These are phyloP conservation scores for Drosophila seguyi DNA, from an alignment of 1,140 invertebrate species.

Conservation along the genomic window DNA sequence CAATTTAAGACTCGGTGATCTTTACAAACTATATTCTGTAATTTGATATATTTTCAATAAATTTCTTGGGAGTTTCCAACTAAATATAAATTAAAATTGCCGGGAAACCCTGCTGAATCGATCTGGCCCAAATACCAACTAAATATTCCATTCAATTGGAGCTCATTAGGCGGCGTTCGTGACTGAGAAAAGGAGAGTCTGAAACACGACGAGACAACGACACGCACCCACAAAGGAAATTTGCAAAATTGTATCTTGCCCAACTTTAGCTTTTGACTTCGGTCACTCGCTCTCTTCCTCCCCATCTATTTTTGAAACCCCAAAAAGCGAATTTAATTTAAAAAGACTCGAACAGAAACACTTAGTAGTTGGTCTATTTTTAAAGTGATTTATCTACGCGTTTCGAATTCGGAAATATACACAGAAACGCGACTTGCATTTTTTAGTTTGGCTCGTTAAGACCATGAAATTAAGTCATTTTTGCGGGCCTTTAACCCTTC, in stretches of 20 bases:
- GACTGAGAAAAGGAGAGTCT: constrained; percentile 13
- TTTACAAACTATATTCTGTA: neutral
- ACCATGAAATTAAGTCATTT: constrained; percentile 28
- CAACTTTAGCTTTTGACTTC: constrained; percentile 20
- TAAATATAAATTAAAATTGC: neutral
- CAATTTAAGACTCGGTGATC: neutral
- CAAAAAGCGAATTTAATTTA: constrained; percentile 16
- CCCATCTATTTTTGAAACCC: constrained; percentile 9
- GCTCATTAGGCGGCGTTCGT: constrained; percentile 27
- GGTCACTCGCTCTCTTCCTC: neutral
- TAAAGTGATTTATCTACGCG: constrained; percentile 32
- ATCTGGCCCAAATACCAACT: constrained; percentile 20
- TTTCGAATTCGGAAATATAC: constrained; percentile 20
- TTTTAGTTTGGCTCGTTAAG: constrained; percentile 1
- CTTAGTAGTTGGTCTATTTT: constrained; percentile 59
- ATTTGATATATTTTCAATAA: neutral
- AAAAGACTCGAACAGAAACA: constrained; percentile 6
- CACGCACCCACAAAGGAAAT: constrained; percentile 24
- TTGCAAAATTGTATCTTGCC: constrained; percentile 25
- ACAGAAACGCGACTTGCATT: constrained; percentile 18
- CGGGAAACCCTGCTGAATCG: neutral
- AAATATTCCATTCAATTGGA: constrained; percentile 26
- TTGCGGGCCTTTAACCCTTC: constrained; percentile 13
- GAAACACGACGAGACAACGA: constrained; percentile 13
- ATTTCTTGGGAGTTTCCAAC: neutral